Conservation (phyloP, 1,140 invertebrate species). For the Eciton burchellii region DNA sequence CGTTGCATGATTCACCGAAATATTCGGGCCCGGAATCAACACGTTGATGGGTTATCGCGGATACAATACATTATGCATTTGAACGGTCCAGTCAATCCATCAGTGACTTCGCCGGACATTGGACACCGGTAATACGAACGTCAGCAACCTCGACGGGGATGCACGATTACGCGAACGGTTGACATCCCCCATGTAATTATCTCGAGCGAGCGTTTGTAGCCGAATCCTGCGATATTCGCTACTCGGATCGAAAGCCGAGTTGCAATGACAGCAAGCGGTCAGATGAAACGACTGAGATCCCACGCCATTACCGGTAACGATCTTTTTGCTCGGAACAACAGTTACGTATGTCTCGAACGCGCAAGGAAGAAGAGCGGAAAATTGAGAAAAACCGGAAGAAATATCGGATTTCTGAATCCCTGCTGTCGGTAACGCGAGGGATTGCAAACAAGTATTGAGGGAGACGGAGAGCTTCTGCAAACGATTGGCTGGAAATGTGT, state of each 20-base stretch:
- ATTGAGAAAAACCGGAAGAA: constrained; percentile 30
- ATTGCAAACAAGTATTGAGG: constrained; percentile 2
- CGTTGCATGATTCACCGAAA: no score
- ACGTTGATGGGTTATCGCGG: not conserved
- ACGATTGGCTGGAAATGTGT: not conserved
- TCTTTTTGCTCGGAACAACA: constrained; percentile 68
- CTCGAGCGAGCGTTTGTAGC: constrained; percentile 35
- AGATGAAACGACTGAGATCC: constrained; percentile 55
- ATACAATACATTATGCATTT: not conserved
- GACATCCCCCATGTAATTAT: constrained; percentile 67
- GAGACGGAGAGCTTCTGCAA: not conserved
- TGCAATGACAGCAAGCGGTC: constrained; percentile 21
- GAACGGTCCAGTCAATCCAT: constrained; percentile 48
- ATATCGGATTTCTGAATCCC: constrained; percentile 11
- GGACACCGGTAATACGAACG: constrained; percentile 36
- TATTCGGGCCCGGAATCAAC: no score
- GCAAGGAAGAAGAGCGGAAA: constrained; percentile 43
- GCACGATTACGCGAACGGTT: constrained; percentile 53
- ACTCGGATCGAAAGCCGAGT: constrained; percentile 55
- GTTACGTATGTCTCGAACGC: constrained; percentile 49
- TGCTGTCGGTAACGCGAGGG: constrained; percentile 1
- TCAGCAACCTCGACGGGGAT: constrained; percentile 42
- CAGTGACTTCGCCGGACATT: constrained; percentile 27
- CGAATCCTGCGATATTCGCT: constrained; percentile 55
- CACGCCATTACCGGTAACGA: constrained; percentile 68